These are phyloP conservation scores for Raja brachyura DNA, from an alignment of 2,113 vertebrate genomes.

Conservation along the genomic window DNA sequence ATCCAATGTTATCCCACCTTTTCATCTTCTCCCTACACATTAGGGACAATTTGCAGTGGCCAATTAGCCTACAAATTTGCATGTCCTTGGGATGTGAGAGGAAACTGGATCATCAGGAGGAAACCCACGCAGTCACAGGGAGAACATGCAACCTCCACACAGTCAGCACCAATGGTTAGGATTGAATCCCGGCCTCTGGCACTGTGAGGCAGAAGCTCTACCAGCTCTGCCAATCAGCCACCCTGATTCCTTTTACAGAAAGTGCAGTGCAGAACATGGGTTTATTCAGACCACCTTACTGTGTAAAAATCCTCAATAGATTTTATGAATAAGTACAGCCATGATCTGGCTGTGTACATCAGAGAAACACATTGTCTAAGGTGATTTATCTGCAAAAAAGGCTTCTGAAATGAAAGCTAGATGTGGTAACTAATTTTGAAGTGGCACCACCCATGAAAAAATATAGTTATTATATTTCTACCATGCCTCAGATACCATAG, in stretches of 20 bases:
- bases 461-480: background rate
- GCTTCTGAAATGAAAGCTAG: background rate
- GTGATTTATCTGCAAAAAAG: background rate
- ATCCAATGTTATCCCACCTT: too few species aligned
- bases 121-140: too few species aligned
- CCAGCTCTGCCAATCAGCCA: too few species aligned
- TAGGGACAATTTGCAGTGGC: too few species aligned
- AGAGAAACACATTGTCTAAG: background rate
- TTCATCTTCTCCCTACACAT: too few species aligned
- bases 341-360: background rate
- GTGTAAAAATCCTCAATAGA: background rate
- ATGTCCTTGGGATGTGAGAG: too few species aligned
- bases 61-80: too few species aligned
- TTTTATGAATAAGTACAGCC: background rate
- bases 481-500: background rate
- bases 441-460: background rate
- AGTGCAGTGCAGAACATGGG: background rate
- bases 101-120: too few species aligned
- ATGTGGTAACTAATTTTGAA: background rate
- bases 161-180: too few species aligned
- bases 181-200: too few species aligned
- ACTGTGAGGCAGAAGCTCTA: too few species aligned
- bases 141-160: too few species aligned
- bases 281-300: background rate
- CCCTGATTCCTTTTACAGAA: background rate